phyloP scores from a whole-genome alignment of 2,888 invertebrate species.

The Phytoseiulus persimilis region DNA sequence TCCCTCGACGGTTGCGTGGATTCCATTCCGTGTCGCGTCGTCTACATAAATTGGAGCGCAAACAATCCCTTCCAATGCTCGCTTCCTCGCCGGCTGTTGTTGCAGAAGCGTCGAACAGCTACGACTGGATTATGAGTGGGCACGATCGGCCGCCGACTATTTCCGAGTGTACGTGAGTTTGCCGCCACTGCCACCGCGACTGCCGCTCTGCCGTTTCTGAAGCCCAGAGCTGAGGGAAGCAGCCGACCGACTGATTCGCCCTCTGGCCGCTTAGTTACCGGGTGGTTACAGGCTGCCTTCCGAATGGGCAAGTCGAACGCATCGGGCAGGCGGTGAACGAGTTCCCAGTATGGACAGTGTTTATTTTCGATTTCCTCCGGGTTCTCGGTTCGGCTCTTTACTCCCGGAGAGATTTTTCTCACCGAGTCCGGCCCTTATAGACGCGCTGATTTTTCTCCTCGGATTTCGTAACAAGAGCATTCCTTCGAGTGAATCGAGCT shows the following conservation, averaged over 20 bases:
- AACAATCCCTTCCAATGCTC: background rate
- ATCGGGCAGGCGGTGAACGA: background rate
- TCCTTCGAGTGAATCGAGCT: background rate
- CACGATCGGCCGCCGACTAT: background rate
- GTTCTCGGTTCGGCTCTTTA: too few species aligned
- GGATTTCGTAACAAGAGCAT: background rate
- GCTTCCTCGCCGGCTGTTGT: background rate
- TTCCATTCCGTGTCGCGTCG: background rate
- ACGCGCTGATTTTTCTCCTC: background rate
- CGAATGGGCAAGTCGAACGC: background rate
- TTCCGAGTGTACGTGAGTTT: background rate
- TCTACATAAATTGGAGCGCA: background rate
- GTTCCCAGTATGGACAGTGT: too few species aligned
- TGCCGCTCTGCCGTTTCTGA: background rate
- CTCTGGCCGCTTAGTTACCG: background rate
- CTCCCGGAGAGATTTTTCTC: too few species aligned
- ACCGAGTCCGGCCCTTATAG: too few species aligned
- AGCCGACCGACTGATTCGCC: background rate
- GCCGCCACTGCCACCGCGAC: background rate
- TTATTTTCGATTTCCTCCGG: too few species aligned
- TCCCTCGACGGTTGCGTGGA: background rate
- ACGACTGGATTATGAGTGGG: background rate
- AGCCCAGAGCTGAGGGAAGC: background rate
- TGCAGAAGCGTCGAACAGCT: background rate
- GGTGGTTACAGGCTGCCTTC: background rate